Conservation (phyloP, 2,888 invertebrate species). For the Seladonia tumulorum region DNA sequence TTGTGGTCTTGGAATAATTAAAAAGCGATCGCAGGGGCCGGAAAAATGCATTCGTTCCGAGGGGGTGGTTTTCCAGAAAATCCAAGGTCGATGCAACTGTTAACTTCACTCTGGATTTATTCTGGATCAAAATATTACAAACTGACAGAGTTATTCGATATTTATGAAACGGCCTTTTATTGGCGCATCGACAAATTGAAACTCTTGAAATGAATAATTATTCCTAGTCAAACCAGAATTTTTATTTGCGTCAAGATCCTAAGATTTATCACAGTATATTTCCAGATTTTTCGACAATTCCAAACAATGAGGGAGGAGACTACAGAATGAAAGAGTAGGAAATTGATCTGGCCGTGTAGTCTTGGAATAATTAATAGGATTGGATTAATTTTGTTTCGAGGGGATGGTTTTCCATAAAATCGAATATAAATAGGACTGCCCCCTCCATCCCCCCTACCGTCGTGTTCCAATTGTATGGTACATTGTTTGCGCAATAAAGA, state of each 20-base stretch:
- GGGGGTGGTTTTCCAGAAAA: no score
- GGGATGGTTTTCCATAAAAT: not conserved
- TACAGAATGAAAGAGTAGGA: not conserved
- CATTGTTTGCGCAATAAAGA: conserved; percentile 13
- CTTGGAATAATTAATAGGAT: not conserved
- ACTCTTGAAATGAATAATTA: no score
- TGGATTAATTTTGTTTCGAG: no score
- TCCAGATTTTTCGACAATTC: not conserved
- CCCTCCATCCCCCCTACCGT: not conserved
- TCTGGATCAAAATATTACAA: not conserved
- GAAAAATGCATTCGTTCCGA: no score
- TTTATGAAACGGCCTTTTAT: not conserved
- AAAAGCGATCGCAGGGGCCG: no score
- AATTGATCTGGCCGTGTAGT: not conserved
- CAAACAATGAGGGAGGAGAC: not conserved
- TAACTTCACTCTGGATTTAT: not conserved
- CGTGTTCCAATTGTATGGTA: not conserved
- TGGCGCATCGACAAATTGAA: not conserved
- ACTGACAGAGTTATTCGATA: not conserved
- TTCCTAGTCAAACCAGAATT: no score
- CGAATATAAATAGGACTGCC: not conserved
- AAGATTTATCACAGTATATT: no score
- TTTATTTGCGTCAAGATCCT: no score
- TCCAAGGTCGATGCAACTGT: not conserved
- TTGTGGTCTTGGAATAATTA: no score